Conservation (phyloP, 35 echinoderm and acorn worm genomes). For the Ophiothrix spiculata region DNA sequence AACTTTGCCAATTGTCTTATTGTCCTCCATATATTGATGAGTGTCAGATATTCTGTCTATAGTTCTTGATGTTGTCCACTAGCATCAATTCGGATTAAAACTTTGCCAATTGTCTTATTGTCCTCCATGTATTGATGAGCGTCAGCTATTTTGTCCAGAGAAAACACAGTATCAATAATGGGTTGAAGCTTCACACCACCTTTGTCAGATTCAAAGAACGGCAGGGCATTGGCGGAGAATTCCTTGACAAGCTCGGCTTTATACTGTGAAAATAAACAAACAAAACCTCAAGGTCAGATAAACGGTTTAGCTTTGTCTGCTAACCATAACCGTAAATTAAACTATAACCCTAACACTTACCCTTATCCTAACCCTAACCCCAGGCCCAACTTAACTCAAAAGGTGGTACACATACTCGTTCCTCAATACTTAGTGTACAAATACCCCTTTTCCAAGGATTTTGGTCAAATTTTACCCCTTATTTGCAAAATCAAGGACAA, state of each 20-base stretch:
- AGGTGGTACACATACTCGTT: too few species aligned
- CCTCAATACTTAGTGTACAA: too few species aligned
- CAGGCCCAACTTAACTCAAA: too few species aligned
- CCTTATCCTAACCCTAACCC: too few species aligned
- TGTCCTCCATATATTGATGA: constrained; percentile 63
- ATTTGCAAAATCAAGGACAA: too few species aligned
- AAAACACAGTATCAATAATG: constrained; percentile 53
- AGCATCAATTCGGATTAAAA: constrained; percentile 22
- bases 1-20: constrained; percentile 70
- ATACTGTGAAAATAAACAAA: constrained; percentile 66
- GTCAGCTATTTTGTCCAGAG: constrained; percentile 40
- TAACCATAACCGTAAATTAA: too few species aligned
- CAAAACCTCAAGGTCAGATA: too few species aligned
- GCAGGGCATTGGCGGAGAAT: constrained; percentile 55
- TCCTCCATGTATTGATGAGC: constrained; percentile 66
- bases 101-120: constrained; percentile 70
- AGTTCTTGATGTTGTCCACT: not conserved
- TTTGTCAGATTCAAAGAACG: constrained; percentile 25
- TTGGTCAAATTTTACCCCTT: too few species aligned
- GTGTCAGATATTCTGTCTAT: constrained; percentile 38
- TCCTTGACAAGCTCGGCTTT: constrained; percentile 48
- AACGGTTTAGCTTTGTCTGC: too few species aligned
- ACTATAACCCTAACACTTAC: too few species aligned
- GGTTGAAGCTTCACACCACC: not conserved
- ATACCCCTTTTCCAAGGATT: too few species aligned